These are phyloP conservation scores for Formica aserva DNA, from an alignment of 2,888 invertebrate genomes.

Conservation along the genomic window DNA sequence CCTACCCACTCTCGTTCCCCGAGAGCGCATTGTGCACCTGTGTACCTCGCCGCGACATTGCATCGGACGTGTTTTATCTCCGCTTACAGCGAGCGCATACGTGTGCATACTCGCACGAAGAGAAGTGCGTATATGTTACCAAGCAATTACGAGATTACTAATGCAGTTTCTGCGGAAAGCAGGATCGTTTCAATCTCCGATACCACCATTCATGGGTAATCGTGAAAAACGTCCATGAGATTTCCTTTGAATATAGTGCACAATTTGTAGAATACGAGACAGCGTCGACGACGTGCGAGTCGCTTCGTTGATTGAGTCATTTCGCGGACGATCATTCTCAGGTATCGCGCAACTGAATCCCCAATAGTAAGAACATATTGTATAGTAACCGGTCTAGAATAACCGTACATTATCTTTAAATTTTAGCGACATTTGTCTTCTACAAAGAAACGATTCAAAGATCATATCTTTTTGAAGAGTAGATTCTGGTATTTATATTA, in stretches of 20 bases:
- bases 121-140: constrained; percentile 16
- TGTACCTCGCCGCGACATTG: constrained; percentile 69
- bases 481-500: no score
- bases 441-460: not conserved
- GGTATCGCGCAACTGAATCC: constrained; percentile 71
- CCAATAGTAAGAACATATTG: constrained; percentile 71
- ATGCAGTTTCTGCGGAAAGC: constrained; percentile 29
- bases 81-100: constrained; percentile 30
- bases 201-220: constrained; percentile 13
- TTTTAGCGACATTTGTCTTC: constrained; percentile 1
- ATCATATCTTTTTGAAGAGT: not conserved
- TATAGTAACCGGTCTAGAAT: constrained; percentile 71
- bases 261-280: constrained; percentile 4
- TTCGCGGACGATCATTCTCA: constrained; percentile 65
- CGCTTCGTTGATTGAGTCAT: constrained; percentile 69
- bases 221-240: constrained; percentile 15
- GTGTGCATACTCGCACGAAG: constrained; percentile 21
- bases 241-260: constrained; percentile 9
- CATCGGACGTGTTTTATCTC: constrained; percentile 48
- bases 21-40: constrained; percentile 79
- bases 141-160: constrained; percentile 9
- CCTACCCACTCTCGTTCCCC: constrained; percentile 26
- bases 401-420: constrained; percentile 60
- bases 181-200: constrained; percentile 15
- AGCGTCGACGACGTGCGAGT: constrained; percentile 58